phyloP scores from a whole-genome alignment of 2,888 invertebrate species.

The Hemithea aestivaria region DNA sequence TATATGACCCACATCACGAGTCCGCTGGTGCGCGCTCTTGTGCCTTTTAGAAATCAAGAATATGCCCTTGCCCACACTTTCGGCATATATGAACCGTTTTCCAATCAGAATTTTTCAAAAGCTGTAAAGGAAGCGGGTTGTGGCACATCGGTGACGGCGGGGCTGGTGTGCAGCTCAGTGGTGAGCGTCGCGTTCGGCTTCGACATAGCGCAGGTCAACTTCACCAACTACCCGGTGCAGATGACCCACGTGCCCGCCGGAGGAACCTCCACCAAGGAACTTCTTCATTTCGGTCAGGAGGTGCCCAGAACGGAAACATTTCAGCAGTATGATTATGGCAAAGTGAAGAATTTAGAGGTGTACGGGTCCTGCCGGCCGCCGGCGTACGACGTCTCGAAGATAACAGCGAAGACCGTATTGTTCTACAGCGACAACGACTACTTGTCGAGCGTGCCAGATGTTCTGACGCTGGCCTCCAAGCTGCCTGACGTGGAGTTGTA shows the following conservation, averaged over 20 bases:
- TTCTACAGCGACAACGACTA: constrained; percentile 34
- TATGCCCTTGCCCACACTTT: neutral
- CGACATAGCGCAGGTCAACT: constrained; percentile 29
- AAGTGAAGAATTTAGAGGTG: constrained; percentile 21
- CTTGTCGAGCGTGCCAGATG: constrained; percentile 26
- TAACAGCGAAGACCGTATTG: constrained; percentile 30
- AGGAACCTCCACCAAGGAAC: constrained; percentile 59
- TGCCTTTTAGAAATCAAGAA: neutral
- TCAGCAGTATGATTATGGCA: constrained; percentile 33
- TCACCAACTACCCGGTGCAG: constrained; percentile 20
- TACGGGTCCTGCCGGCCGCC: constrained; percentile 23
- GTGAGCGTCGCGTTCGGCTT: constrained; percentile 31
- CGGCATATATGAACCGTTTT: constrained; percentile 7
- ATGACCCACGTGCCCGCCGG: constrained; percentile 48
- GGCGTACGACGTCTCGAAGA: constrained; percentile 15
- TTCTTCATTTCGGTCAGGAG: constrained; percentile 42
- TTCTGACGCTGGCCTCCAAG: constrained; percentile 21
- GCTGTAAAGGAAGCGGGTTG: constrained; percentile 7
- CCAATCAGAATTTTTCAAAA: constrained; percentile 6
- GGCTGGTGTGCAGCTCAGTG: constrained; percentile 23
- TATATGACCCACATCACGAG: constrained; percentile 65
- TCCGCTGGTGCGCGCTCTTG: constrained; percentile 12
- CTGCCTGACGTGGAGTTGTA: constrained; percentile 29
- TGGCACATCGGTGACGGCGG: neutral
- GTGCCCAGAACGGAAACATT: constrained; percentile 27